phyloP scores from a whole-genome alignment of 2,888 invertebrate species.

The Leucozona laternaria region DNA sequence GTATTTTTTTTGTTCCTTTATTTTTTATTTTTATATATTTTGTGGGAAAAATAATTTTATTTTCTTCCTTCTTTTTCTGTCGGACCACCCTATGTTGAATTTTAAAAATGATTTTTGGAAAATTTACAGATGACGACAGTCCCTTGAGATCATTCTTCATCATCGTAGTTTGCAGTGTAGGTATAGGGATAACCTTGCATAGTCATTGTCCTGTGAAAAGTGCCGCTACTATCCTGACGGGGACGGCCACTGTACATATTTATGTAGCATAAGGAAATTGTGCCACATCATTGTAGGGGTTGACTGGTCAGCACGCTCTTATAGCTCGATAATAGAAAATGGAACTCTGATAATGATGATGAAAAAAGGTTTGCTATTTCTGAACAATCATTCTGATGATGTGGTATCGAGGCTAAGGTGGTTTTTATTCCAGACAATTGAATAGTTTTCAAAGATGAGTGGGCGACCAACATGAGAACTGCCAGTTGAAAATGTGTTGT shows the following conservation, averaged over 20 bases:
- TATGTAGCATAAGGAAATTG: conserved; percentile 26
- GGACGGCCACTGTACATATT: background rate
- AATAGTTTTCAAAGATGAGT: conserved; percentile 55
- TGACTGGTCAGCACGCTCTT: conserved; percentile 10
- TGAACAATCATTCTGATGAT: conserved; percentile 58
- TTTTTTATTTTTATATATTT: background rate
- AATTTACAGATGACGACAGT: conserved; percentile 36
- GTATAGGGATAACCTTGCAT: conserved; percentile 37
- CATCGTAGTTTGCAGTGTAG: background rate
- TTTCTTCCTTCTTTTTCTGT: background rate
- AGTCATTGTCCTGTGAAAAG: conserved; percentile 57
- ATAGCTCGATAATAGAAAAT: conserved; percentile 14
- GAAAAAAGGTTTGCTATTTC: conserved; percentile 43
- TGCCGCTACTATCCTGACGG: conserved; percentile 40
- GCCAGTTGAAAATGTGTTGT: conserved; percentile 48
- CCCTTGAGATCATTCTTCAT: conserved; percentile 39
- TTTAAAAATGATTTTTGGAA: conserved; percentile 52
- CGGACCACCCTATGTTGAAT: conserved; percentile 55
- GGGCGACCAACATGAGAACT: conserved; percentile 23
- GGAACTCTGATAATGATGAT: conserved; percentile 7
- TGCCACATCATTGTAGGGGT: conserved; percentile 67
- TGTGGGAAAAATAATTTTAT: conserved; percentile 38
- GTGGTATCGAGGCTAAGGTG: conserved; percentile 42
- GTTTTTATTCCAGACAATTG: conserved; percentile 49
- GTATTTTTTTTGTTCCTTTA: background rate